Evolutionary conservation across 2,113 vertebrate genomes (phyloP), one percentile per base, ranked within the genome.

Genomic region (Hippoglossus stenolepis): DNA sequence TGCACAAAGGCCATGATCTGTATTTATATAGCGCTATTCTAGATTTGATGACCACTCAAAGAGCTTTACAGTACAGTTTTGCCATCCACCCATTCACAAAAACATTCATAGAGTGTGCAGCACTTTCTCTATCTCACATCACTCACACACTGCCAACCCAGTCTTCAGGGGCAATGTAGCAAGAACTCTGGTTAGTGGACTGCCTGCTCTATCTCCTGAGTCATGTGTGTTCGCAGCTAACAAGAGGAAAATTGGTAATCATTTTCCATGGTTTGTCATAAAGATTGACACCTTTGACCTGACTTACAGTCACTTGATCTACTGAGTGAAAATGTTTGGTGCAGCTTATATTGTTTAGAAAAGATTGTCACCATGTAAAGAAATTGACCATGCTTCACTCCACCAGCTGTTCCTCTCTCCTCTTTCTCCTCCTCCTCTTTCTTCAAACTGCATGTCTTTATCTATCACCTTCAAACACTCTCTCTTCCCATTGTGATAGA

Each of bases 391-490:
- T 21, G 49, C 28, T 21, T 6, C 4, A 2, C 59, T 82, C 14
- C 63, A 73, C 57, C 80, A 82, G 75, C 79, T 83, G 65, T 47
- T 45, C 31, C 57, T 49, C 68, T 26, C 31, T 28, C 60, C 49
- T 71, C 49, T 53, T 18, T n/a, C 49, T 53, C 51, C 51, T 53
- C 31, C 51, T 56, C 21, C 47, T 38, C 67, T 26, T 9, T 18
- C 35, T 17, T 6, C 28, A 38, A 47, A 47, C 65, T 49, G 13
- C 62, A 38, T 70, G 76, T 69, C 79, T 84, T 89, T 82, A 90
- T 87, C 68, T 85, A 86, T 88, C 71, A 43, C 74, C 80, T 85
- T 92, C 87, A 90, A 88, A 87, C 71, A 21, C 72, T 83, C 87
- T 75, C 43, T 65, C 70, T 68, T 75, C 59, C 74, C 83, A 72